Percentiles rank a stretch among this genome's conserved stretches.
Conservation (phyloP, 2,113 vertebrate genomes). For the Brachypodius melanocephalos region DNA sequence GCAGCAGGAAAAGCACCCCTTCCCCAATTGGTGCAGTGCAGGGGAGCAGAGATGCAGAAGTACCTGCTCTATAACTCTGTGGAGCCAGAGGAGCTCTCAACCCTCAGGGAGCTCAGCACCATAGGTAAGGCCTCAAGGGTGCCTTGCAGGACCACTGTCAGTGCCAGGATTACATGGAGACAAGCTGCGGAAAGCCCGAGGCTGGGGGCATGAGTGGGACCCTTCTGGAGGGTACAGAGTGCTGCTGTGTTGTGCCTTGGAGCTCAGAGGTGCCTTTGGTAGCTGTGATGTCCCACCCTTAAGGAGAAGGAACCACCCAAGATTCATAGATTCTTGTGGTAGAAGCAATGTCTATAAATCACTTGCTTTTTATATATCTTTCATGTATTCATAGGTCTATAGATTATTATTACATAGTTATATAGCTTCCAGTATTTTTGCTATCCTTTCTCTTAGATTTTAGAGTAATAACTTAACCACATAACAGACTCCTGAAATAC, state of each 20-base stretch:
- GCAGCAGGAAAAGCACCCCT: not conserved
- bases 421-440: not conserved
- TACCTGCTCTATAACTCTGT: not conserved
- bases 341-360: not conserved
- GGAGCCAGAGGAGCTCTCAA: not conserved
- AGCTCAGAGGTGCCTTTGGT: not conserved
- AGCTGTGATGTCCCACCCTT: not conserved
- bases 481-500: not conserved
- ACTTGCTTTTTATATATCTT: not conserved
- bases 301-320: not conserved
- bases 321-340: not conserved
- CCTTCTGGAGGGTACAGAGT: not conserved
- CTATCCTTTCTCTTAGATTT: not conserved
- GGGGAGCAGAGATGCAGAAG: not conserved
- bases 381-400: accelerated
- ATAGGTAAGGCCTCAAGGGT: not conserved
- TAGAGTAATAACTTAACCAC: not conserved
- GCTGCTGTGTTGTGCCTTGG: not conserved
- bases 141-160: not conserved
- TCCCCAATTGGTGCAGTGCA: not conserved
- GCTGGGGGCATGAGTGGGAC: not conserved
- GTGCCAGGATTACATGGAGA: not conserved
- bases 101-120: not conserved
- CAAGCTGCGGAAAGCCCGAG: accelerated
- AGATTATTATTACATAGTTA: not conserved